Evolutionary conservation across 2,888 invertebrate genomes (phyloP), one percentile per base, ranked within the genome.

Genomic region (Parnassius apollo): DNA sequence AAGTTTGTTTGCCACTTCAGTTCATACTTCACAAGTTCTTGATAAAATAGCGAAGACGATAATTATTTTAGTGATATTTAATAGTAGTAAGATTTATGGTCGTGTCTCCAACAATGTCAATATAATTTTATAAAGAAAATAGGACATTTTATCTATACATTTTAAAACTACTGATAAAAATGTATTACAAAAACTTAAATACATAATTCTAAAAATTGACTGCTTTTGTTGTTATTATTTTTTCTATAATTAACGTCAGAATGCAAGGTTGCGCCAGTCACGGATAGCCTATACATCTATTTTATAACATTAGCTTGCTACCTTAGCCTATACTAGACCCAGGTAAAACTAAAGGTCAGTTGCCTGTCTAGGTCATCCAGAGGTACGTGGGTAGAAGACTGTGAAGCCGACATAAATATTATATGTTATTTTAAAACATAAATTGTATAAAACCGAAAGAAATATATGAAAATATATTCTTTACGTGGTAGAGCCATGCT

Each of bases 231-330:
- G 65, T 57, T 67, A 22, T 69, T 70, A 69, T 66, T 69, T 69
- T 68, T 64, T 66, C 66, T 62, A 59, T 49, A 66, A 66, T 66
- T 62, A 63, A 60, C 64, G 49, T 59, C 61, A 67, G 72, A 72
- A 73, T 69, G 73, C 73, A 73, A 75, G 75, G 75, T 68, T 69
- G 66, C 57, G 59, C 68, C 66, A 69, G 67, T 70, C 70, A 71
- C 71, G 69, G 62, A 61, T 52, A 57, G 53, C 61, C 65, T 55
- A 57, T 49, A 22, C 42, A 13, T 49, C 25, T 64, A 64, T 60
- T 64, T 64, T 59, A 64, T 62, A 59, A 59, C 68, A 66, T 68
- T 62, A 57, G 42, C 65, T 62, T 61, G 46, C 59, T 11, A 12
- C 61, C 52, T 61, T 52, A 59, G 63, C 59, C 56, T 57, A 55